phyloP scores from a whole-genome alignment of 2,113 vertebrate genomes.

The Oplegnathus fasciatus region DNA sequence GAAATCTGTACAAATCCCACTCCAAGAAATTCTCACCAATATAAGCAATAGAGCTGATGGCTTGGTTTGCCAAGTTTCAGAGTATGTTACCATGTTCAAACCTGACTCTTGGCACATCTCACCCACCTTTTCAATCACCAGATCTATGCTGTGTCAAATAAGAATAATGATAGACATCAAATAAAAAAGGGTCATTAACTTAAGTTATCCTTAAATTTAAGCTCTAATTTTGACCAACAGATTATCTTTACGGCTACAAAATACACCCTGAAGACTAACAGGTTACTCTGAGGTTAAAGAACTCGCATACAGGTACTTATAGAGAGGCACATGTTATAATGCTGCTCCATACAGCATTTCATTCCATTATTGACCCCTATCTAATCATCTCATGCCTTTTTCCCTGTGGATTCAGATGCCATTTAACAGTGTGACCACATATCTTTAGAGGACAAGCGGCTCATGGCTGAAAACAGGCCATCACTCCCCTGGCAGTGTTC shows the following conservation, averaged over 20 bases:
- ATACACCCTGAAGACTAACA: background rate
- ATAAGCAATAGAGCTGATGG: background rate
- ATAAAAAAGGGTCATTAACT: background rate
- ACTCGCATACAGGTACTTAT: background rate
- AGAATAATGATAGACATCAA: background rate
- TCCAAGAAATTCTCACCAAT: background rate
- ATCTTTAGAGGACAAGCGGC: constrained; percentile 34
- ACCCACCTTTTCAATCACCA: background rate
- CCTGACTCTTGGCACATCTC: background rate
- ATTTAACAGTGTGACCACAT: constrained; percentile 47
- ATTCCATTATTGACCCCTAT: constrained; percentile 33
- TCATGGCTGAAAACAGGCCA: constrained; percentile 44
- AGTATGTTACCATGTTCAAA: background rate
- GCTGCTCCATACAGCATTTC: background rate
- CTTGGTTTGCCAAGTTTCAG: background rate
- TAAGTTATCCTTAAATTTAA: background rate
- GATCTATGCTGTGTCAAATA: background rate
- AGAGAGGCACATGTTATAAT: background rate
- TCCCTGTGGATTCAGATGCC: constrained; percentile 26
- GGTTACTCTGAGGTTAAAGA: constrained; percentile 15
- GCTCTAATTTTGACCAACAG: background rate
- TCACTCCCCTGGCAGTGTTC: constrained; percentile 52
- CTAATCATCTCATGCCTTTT: constrained; percentile 10
- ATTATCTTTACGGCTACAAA: constrained; percentile 1
- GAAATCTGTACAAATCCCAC: background rate